Evolutionary conservation across 2,888 invertebrate genomes (phyloP), one percentile per base, ranked within the genome.

Genomic region (Yponomeuta sedellus): DNA sequence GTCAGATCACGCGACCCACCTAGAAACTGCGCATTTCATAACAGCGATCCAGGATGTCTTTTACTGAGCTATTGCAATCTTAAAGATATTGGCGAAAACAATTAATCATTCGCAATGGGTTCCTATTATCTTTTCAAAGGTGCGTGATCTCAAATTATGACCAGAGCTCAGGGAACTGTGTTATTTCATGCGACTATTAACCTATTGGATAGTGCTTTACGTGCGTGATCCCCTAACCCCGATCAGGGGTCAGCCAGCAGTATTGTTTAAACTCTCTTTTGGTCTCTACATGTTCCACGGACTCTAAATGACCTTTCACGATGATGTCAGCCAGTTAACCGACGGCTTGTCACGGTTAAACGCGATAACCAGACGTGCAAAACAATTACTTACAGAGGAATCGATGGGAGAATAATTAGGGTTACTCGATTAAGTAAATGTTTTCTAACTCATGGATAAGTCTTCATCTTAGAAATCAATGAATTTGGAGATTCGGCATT

Each of bases 281-380:
- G 44, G 44, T 16, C 44, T 44, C 44, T 16, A 16, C 44, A 16
- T 2, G 16, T 52, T 52, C 44, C 44, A 16, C 44, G 44, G 16
- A 52, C 34, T 52, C 44, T 16, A 6, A 62, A 34, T 62, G 62
- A 62, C 62, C 62, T 62, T 62, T 62, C 39, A 39, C 62, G 34
- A 39, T 34, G 34, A 62, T 19, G 39, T 62, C 62, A 61, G 61
- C 12, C 61, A 39, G 39, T 25, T 34, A 39, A n/a, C 19, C 62
- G 28, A 19, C 19, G 20, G 10, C 19, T 28, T 62, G 67, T 67
- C 64, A 67, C 64, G 67, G 67, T 65, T 16, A 65, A 65, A 25
- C 19, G 39, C 62, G 62, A 62, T 34, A 34, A 62, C 39, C 62
- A 39, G 62, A 22, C 25, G 10, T 10, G 59, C 44, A 52, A 52